Conservation (phyloP, 2,797 vertebrate species). For the Erithacus rubecula region DNA sequence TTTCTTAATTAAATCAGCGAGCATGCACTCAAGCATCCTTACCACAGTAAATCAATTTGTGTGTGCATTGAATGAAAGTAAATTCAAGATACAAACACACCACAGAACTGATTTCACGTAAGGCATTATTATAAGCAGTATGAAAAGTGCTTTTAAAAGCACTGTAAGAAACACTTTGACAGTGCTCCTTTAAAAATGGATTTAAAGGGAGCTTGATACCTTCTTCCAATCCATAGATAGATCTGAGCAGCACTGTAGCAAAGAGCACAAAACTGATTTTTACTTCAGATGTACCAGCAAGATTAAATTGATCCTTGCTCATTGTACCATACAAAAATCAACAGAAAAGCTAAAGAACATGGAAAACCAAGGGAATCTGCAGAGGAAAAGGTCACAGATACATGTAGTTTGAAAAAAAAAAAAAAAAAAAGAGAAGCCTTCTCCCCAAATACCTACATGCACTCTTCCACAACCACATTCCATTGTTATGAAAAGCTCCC, state of each 20-base stretch:
- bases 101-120: background rate
- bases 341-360: constrained; percentile 7
- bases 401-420: background rate
- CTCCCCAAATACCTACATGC: background rate
- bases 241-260: background rate
- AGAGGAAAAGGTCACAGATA: constrained; percentile 19
- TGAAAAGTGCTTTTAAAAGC: constrained; percentile 28
- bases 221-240: constrained; percentile 13
- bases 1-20: constrained; percentile 49
- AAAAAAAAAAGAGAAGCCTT: background rate
- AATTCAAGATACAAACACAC: constrained; percentile 40
- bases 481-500: background rate
- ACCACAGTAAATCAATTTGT: constrained; percentile 23
- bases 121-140: constrained; percentile 14
- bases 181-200: background rate
- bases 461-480: background rate
- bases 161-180: background rate
- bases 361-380: background rate
- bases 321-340: constrained; percentile 24
- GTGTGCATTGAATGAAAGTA: constrained; percentile 25
- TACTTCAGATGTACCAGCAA: constrained; percentile 5
- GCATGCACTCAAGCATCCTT: constrained; percentile 29
- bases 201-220: constrained; percentile 9
- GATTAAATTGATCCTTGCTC: constrained; percentile 41
- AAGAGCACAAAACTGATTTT: background rate